A percentile compares a stretch with the other conserved stretches of the same genome.
Conservation (phyloP, 2,888 invertebrate genomes). For the Nomada ruficornis region DNA sequence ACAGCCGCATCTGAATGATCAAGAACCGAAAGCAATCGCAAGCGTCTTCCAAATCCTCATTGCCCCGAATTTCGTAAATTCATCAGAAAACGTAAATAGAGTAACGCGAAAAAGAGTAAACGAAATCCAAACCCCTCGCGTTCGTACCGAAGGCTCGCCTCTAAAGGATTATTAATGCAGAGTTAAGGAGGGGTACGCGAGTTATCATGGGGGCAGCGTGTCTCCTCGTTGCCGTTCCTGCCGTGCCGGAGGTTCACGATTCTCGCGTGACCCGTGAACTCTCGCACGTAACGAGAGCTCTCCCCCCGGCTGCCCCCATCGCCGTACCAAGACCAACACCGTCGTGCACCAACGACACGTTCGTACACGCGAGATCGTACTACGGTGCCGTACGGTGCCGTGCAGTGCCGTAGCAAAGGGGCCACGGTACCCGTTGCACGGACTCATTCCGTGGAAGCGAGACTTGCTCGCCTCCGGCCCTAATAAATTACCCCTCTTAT, state of each 20-base stretch:
- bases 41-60: too few species aligned
- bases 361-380: slow-evolving; percentile 56
- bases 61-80: too few species aligned
- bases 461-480: slow-evolving; percentile 76
- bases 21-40: too few species aligned
- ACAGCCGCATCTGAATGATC: too few species aligned
- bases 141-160: slow-evolving; percentile 28
- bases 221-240: slow-evolving; percentile 65
- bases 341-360: slow-evolving; percentile 40
- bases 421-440: slow-evolving; percentile 50
- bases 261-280: slow-evolving; percentile 82
- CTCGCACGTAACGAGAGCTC: slow-evolving; percentile 80
- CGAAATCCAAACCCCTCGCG: background rate
- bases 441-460: slow-evolving; percentile 69
- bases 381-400: slow-evolving; percentile 47
- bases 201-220: slow-evolving; percentile 70
- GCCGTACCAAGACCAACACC: slow-evolving; percentile 55
- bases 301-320: slow-evolving; percentile 47
- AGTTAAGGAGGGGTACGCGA: slow-evolving; percentile 64
- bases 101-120: background rate
- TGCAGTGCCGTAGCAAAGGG: slow-evolving; percentile 62
- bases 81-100: too few species aligned
- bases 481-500: slow-evolving; percentile 81
- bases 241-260: slow-evolving; percentile 77
- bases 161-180: slow-evolving; percentile 69